phyloP scores from a whole-genome alignment of 2,888 invertebrate genomes.

The Synanthedon vespiformis region DNA sequence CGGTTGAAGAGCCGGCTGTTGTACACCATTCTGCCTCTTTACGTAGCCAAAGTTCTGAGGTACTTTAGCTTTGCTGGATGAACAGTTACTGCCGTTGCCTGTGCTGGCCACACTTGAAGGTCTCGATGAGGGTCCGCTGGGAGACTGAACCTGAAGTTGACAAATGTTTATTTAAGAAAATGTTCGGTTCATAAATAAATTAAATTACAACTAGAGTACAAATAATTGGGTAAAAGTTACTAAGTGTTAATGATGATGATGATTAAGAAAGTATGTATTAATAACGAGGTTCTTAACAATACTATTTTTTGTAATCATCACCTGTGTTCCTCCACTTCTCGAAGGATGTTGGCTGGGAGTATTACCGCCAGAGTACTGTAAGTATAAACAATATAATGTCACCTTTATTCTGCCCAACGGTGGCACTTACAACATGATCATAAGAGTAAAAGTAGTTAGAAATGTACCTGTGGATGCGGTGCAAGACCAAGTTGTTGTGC shows the following conservation, averaged over 20 bases:
- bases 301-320: conserved; percentile 10
- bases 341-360: conserved; percentile 51
- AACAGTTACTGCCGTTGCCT: conserved; percentile 67
- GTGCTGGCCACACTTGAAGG: conserved; percentile 61
- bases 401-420: background rate
- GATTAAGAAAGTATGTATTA: too few species aligned
- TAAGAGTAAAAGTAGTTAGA: background rate
- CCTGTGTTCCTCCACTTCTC: conserved; percentile 49
- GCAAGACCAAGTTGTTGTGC: conserved; percentile 62
- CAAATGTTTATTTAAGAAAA: background rate
- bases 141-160: conserved; percentile 58
- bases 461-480: conserved; percentile 55
- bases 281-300: background rate
- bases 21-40: conserved; percentile 77
- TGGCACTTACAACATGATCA: background rate
- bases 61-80: conserved; percentile 76
- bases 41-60: conserved; percentile 89
- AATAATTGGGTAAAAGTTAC: background rate
- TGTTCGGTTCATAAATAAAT: background rate
- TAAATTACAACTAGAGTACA: too few species aligned
- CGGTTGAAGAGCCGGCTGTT: conserved; percentile 47
- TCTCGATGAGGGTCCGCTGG: conserved; percentile 55
- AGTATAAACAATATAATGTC: background rate
- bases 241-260: too few species aligned
- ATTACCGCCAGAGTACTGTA: conserved; percentile 47